Base-by-base conservation (phyloP, 2,113 vertebrate species). In the Paraplagusia blochii region DNA sequence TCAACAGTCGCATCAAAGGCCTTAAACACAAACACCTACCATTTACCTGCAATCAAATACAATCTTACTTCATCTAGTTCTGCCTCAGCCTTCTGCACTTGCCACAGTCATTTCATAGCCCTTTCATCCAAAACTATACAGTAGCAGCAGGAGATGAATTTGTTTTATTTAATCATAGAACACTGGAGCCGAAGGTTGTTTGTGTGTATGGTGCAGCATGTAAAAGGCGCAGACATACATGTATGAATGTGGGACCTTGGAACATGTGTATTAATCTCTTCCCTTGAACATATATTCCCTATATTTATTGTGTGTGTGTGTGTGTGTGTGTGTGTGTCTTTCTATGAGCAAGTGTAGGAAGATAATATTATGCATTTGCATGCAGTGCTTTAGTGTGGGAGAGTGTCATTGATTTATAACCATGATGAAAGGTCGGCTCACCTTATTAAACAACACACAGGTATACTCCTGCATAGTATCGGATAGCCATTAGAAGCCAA, bases 361-460 rank as follows among this genome's bases (percentile, higher is more conserved):
- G 80, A 75, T 84, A 81, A 88, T 83, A 63, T 69, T 74, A 74
- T 81, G 76, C 71, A 88, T 82, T 72, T 84, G 79, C 78, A 83
- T 88, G 80, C 84, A 65, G 40, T 56, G 72, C 73, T 77, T 81
- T 54, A 63, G 29, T 59, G 68, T 77, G 47, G 63, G 75, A 72
- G 78, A 77, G 77, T 84, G 85, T 83, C 81, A 82, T 86, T 88
- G 87, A 88, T 88, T 85, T 86, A 87, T 84, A 82, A 86, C 81
- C 65, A 15, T 51, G 45, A 83, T 78, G 80, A 83, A 87, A 86
- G 85, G 83, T 87, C 83, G 81, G 67, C 83, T 80, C 78, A 84
- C 83, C 87, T 86, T 88, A 85, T 88, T 85, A 87, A 85, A 87
- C 83, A 83, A 82, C 87, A 87, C 80, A 77, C 69, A 87, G 80